phyloP scores from a whole-genome alignment of 2,113 vertebrate genomes.

The Hipposideros armiger region DNA sequence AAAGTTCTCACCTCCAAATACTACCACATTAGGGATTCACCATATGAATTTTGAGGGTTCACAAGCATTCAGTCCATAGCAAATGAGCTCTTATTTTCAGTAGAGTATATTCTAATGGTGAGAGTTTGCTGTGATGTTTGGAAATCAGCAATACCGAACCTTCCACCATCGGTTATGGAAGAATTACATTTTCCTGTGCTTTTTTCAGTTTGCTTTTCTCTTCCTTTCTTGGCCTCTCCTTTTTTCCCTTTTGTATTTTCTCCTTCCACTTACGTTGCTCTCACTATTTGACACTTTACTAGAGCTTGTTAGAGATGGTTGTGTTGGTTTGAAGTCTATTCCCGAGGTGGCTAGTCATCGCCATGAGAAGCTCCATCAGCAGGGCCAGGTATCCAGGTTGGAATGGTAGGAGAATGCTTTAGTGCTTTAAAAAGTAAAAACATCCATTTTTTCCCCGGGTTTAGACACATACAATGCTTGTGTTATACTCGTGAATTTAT shows the following conservation, averaged over 20 bases:
- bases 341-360: neutral
- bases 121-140: neutral
- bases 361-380: neutral
- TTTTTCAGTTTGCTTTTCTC: neutral
- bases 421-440: neutral
- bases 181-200: neutral
- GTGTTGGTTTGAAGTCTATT: neutral
- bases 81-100: conserved; percentile 4
- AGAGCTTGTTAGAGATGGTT: neutral
- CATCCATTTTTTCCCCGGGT: neutral
- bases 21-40: neutral
- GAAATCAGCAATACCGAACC: neutral
- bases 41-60: neutral
- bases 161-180: neutral
- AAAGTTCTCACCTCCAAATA: neutral
- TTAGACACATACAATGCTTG: neutral
- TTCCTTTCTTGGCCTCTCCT: neutral
- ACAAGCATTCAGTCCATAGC: neutral
- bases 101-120: neutral
- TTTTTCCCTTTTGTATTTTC: conserved; percentile 30
- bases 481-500: neutral
- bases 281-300: neutral
- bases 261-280: neutral
- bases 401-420: neutral
- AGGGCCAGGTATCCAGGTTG: neutral